A percentile compares a stretch with the other conserved stretches of the same genome.
phyloP scores from a whole-genome alignment of 1,140 invertebrate genomes.

The Chionoecetes opilio region DNA sequence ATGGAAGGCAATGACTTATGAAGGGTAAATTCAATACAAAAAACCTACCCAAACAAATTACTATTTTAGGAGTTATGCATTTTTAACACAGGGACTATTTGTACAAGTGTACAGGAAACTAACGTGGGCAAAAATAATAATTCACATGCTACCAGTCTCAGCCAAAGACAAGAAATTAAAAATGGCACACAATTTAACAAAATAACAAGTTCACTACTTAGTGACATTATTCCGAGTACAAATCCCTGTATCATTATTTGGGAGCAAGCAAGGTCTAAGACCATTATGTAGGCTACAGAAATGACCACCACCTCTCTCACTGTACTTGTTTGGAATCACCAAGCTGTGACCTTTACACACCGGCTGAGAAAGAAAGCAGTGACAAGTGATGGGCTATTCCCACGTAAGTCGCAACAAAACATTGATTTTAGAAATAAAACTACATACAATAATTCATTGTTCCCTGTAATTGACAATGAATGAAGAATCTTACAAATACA shows the following conservation, averaged over 20 bases:
- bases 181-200: background rate
- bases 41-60: background rate
- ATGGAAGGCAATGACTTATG: background rate
- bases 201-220: background rate
- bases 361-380: background rate
- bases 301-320: background rate
- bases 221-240: background rate
- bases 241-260: conserved; percentile 55
- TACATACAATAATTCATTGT: background rate
- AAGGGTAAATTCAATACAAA: background rate
- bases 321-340: background rate
- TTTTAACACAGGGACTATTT: background rate
- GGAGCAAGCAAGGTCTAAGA: conserved; percentile 13
- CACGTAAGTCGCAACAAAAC: background rate
- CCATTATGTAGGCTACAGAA: background rate
- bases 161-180: background rate
- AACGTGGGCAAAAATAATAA: background rate
- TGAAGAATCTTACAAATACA: background rate
- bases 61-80: background rate
- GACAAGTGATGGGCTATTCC: background rate
- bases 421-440: background rate
- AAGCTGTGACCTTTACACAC: background rate
- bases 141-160: background rate
- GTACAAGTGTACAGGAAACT: background rate
- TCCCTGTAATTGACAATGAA: conserved; percentile 7